These are phyloP conservation scores for Tapera naevia DNA, from an alignment of 2,797 vertebrate genomes.

Conservation along the genomic window DNA sequence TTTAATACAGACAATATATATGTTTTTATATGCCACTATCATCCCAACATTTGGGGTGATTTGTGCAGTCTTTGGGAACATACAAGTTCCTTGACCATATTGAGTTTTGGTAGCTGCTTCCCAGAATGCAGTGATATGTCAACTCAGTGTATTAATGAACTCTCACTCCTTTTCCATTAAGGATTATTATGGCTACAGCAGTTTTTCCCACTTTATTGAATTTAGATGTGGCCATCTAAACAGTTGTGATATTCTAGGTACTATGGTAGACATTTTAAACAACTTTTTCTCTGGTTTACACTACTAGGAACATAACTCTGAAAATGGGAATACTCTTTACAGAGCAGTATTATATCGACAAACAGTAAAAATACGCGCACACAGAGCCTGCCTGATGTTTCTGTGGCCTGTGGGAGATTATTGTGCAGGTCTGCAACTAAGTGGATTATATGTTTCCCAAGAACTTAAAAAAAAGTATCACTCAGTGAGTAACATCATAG, in stretches of 20 bases:
- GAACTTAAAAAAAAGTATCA: constrained; percentile 1
- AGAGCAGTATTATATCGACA: neutral
- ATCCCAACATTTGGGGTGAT: neutral
- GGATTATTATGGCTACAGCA: neutral
- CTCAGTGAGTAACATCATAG: neutral
- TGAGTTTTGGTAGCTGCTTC: neutral
- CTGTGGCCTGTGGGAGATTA: neutral
- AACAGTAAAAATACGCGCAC: neutral
- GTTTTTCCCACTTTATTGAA: neutral
- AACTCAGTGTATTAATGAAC: neutral
- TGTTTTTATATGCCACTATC: neutral
- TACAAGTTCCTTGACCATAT: neutral
- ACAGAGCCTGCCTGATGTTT: neutral
- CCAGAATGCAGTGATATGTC: neutral
- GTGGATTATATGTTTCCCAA: neutral
- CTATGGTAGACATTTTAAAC: neutral
- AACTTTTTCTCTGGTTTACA: neutral
- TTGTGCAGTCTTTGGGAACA: neutral
- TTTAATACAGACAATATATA: neutral
- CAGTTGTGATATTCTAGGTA: neutral
- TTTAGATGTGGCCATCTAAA: neutral
- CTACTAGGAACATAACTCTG: neutral
- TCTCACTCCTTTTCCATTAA: neutral
- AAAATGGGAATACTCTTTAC: neutral
- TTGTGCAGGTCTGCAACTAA: neutral